Evolutionary conservation across 2,113 vertebrate genomes (phyloP).

Genomic region (Malurus elegans): DNA sequence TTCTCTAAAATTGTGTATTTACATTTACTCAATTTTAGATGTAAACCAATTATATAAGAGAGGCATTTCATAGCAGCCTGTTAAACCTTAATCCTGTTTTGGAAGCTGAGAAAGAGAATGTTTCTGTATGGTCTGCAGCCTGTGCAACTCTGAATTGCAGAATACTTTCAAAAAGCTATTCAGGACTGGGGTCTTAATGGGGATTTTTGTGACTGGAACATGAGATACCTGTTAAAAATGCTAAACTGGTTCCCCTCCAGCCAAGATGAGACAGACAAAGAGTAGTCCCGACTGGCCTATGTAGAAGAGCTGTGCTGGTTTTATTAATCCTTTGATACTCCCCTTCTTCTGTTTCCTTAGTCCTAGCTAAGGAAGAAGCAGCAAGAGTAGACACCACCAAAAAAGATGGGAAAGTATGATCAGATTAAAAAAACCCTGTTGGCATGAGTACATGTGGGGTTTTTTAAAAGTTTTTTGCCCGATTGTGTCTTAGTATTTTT

Average conservation of each 20-base stretch:
- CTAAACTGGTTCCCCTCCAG: not conserved
- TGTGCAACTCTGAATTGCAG: not conserved
- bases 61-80: not conserved
- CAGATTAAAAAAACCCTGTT: not conserved
- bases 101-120: not conserved
- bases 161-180: not conserved
- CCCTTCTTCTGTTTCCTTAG: not conserved
- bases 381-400: not conserved
- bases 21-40: not conserved
- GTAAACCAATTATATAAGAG: not conserved
- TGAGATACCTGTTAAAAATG: not conserved
- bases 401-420: not conserved
- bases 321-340: not conserved
- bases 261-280: not conserved
- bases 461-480: not conserved
- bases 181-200: not conserved
- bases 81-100: not conserved
- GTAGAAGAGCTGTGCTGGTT: not conserved
- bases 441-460: rapidly evolving
- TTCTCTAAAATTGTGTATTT: not conserved
- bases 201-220: not conserved
- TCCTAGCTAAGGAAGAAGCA: not conserved
- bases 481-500: not conserved
- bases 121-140: not conserved
- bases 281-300: not conserved